These are phyloP conservation scores for Sebastes trivittatus DNA, from an alignment of 2,797 vertebrate genomes.

Conservation along the genomic window DNA sequence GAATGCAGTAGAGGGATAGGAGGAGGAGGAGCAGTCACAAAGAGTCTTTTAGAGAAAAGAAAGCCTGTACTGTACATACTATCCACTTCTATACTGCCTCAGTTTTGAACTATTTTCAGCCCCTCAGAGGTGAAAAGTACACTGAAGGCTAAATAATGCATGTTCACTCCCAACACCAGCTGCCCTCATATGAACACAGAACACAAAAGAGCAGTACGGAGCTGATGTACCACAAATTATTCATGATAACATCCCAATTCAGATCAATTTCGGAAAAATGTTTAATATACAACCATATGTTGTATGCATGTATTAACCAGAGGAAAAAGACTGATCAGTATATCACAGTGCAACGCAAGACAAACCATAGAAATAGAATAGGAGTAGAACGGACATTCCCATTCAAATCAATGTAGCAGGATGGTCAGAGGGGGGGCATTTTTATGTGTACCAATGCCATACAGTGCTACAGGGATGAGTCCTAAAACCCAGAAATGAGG, in stretches of 20 bases:
- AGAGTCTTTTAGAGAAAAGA: constrained; percentile 24
- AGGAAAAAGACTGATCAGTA: neutral
- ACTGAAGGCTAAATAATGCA: constrained; percentile 59
- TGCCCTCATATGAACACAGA: constrained; percentile 26
- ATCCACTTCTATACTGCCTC: neutral
- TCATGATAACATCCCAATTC: neutral
- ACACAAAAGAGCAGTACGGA: neutral
- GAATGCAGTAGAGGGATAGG: constrained; percentile 4
- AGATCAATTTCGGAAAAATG: neutral
- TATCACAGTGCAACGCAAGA: neutral
- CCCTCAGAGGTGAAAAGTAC: constrained; percentile 52
- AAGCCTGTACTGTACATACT: neutral
- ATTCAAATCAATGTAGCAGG: neutral
- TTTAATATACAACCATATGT: constrained; percentile 1
- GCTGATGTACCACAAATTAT: neutral
- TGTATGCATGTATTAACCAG: neutral
- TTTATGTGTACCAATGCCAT: neutral
- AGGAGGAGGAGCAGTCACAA: constrained; percentile 19
- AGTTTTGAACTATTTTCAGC: constrained; percentile 25
- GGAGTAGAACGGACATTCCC: accelerated
- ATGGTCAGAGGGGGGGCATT: neutral
- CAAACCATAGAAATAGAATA: neutral
- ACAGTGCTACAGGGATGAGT: accelerated
- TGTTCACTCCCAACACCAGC: constrained; percentile 27
- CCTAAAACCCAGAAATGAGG: too few species aligned